Evolutionary conservation across 2,797 vertebrate species (phyloP), one percentile per base, ranked within the genome.

Genomic region (Propithecus deckenii): DNA sequence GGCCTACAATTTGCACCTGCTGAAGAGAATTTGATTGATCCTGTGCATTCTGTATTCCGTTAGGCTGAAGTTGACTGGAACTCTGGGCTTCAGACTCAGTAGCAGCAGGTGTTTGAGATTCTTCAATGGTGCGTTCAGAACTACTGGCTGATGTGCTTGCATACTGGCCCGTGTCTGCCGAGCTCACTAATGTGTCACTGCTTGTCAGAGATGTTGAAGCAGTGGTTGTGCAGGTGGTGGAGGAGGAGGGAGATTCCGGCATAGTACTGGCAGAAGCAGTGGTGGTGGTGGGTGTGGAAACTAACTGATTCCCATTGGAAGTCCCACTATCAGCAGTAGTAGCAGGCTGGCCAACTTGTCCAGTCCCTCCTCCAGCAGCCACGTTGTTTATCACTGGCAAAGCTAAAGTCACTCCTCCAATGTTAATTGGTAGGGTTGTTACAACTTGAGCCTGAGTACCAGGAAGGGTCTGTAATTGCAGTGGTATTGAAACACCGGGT

Each of bases 401-500:
- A 3, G 99, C 99, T 79, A 99, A 98, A 94, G 99, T 99, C 98
- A 99, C 99, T 93, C 99, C 99, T 88, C 99, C 99, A 7, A 99
- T 99, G 98, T 99, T 99, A 98, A 99, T 99, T 92, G 99, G 99
- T 84, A 99, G 98, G 0, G 99, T 99, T 83, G 99, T 99, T 98
- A 99, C 99, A 95, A 99, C 98, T 65, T 99, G 99, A 1, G 99
- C 98, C 98, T 99, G 99, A 96, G 99, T 99, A 96, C 99, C 99
- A 97, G 99, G 99, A 98, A 99, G 99, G 85, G 99, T 99, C 98
- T 99, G 99, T 97, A 99, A 98, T 78, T 99, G 99, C 93, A 99
- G 98, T 2, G 99, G 99, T 98, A 99, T 99, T 23, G 99, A 99
- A 98, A 99, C 99, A 72, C 99, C 99, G 17, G 99, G 99, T 93